These are phyloP conservation scores for Pheosia tremula DNA, from an alignment of 2,888 invertebrate species.

Conservation along the genomic window DNA sequence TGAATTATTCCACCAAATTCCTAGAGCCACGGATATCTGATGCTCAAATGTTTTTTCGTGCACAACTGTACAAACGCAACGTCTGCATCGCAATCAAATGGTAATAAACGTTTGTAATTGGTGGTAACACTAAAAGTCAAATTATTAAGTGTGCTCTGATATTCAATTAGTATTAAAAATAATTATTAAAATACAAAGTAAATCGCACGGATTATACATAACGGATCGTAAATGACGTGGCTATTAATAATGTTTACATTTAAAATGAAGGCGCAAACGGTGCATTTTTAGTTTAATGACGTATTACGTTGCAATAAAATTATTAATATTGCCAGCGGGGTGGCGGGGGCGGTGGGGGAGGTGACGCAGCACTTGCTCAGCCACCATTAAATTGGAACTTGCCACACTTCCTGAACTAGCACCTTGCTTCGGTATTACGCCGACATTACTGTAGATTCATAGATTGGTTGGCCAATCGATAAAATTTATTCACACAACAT, in stretches of 20 bases:
- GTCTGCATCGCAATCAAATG: no score
- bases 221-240: background rate
- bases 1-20: slow-evolving; percentile 78
- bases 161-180: no score
- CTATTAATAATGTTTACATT: slow-evolving; percentile 9
- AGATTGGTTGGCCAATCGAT: slow-evolving; percentile 20
- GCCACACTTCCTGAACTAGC: slow-evolving; percentile 73
- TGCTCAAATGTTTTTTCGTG: slow-evolving; percentile 35
- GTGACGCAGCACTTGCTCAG: slow-evolving; percentile 75
- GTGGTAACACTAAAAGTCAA: no score
- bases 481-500: no score
- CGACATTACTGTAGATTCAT: slow-evolving; percentile 47
- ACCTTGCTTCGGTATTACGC: slow-evolving; percentile 70
- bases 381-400: slow-evolving; percentile 83
- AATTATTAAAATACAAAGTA: no score
- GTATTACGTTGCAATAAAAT: slow-evolving; percentile 63
- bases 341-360: slow-evolving; percentile 33
- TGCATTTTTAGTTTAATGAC: slow-evolving; percentile 37
- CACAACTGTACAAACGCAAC: background rate
- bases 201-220: background rate
- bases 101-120: no score
- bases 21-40: slow-evolving; percentile 58
- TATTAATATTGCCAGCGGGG: slow-evolving; percentile 65
- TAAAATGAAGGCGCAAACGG: slow-evolving; percentile 12
- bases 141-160: no score